Evolutionary conservation across 92 coral and sea anemone genomes (phyloP).

Genomic region (Isaurus tuberculatus): DNA sequence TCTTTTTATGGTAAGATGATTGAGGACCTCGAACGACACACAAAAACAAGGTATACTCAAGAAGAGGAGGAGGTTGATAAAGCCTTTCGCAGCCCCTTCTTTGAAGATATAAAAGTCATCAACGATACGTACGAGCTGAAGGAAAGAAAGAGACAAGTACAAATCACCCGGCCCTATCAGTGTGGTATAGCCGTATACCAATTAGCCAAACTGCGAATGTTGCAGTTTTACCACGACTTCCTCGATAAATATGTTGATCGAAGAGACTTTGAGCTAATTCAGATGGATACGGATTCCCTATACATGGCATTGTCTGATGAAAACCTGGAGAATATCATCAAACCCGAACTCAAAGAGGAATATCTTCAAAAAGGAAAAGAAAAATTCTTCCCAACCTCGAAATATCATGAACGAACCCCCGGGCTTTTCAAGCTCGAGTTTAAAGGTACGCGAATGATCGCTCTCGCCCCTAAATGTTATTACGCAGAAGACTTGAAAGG

Average conservation of each 20-base stretch:
- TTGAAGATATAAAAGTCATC: conserved; percentile 35
- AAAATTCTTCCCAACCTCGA: background rate
- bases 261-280: conserved; percentile 14
- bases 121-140: no score
- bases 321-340: background rate
- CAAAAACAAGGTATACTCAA: no score
- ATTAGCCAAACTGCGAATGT: no score
- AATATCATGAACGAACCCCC: conserved; percentile 11
- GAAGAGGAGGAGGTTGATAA: conserved; percentile 17
- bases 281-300: conserved; percentile 9
- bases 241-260: no score
- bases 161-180: conserved; percentile 51
- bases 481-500: no score
- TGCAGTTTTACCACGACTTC: no score
- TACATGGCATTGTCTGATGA: conserved; percentile 8
- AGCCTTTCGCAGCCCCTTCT: conserved; percentile 26
- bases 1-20: no score
- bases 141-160: conserved; percentile 32
- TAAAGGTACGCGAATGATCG: no score
- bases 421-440: no score
- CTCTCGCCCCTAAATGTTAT: no score
- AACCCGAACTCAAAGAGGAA: background rate
- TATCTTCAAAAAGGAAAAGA: no score
- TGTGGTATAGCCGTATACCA: no score
- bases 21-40: conserved; percentile 20